Base-by-base conservation (phyloP, 2,797 vertebrate genomes). In the Rachycentron canadum region DNA sequence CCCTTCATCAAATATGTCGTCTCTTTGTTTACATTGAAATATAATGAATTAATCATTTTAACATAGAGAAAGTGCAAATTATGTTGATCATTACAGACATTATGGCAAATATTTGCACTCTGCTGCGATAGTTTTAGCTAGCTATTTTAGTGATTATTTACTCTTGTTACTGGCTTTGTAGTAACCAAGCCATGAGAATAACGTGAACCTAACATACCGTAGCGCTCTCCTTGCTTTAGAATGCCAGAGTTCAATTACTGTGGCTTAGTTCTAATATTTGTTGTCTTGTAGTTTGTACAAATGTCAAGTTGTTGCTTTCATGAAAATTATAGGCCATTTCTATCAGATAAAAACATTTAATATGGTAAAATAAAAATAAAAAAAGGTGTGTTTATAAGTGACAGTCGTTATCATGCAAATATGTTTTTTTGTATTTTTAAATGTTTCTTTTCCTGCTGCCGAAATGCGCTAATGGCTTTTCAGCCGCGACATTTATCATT, bases 401-500 rank as follows among this genome's bases (percentile, higher is more conserved):
- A 7, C 32, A 32, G 7, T 32, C 32, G 62, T 73, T 69, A 53
- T 64, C 5, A 32, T 10, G 45, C 52, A 59, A 45, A 34, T 6
- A 19, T 21, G 11, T 58, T 62, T 38, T 32, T 13, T 47, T n/a
- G 13, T 43, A 4, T 47, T 57, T 62, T 68, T 11, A 69, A 70
- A 72, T 30, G 30, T 55, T 56, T 59, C 40, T 72, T 76, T 55
- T 47, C 21, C 30, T 17, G 16, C 43, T 21, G 30, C 0, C 3
- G 49, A 52, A 64, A 49, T 38, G 8, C 61, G 25, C 53, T 28
- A 36, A 49, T 43, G 17, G 23, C 38, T 56, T 62, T 65, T 45
- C 26, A 21, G 30, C 17, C 28, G 47, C 34, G 53, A 58, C 26
- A 69, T 82, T 80, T 55, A 70, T 78, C 41, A 73, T 81, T 80